Base-by-base conservation (phyloP, 2,888 invertebrate species). In the Parnassius orleans region DNA sequence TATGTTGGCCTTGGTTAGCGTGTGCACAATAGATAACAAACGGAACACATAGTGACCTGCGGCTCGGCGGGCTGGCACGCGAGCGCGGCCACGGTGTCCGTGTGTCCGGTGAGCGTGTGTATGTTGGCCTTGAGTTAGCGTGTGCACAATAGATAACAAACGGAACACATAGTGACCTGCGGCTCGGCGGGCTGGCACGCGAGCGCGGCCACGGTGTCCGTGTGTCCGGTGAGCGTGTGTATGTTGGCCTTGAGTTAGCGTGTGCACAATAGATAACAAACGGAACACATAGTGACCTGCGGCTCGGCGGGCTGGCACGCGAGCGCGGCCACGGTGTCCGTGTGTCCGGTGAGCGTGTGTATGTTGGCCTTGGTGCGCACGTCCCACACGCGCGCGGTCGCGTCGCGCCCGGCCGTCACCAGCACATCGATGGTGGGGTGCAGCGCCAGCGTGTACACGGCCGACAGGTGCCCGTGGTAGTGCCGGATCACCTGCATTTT, bases 301-400 rank as follows among this genome's bases (percentile, higher is more conserved):
- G 99, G 99, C 84, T 99, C 98, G 0, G 95, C 94, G 0, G 97
- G 94, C 90, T 99, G 99, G 70, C 98, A 96, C 55, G 96, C 95
- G 1, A 99, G 97, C 75, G 97, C 96, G 5, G 99, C 98, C 2
- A 99, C 97, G 0, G 99, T 99, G 83, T 99, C 99, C 1, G 98
- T 98, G 86, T 99, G 99, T 0, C 99, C 99, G 0, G 96, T 93
- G 33, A 99, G 92, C 3, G 98, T 98, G 86, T 99, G 98, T 60
- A 99, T 97, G 87, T 99, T 99, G 2, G 99, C 99, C 91, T 99
- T 99, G 3, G 98, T 99, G 63, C 99, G 92, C 97, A 99, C 98
- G 87, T 99, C 99, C 99, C 99, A 99, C 58, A 99, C 97, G 67
- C 99, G 93, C 1, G 98, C 99, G 0, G 98, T 98, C 0, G 97